Conservation (phyloP, 2,888 invertebrate genomes). For the Spodoptera picta region DNA sequence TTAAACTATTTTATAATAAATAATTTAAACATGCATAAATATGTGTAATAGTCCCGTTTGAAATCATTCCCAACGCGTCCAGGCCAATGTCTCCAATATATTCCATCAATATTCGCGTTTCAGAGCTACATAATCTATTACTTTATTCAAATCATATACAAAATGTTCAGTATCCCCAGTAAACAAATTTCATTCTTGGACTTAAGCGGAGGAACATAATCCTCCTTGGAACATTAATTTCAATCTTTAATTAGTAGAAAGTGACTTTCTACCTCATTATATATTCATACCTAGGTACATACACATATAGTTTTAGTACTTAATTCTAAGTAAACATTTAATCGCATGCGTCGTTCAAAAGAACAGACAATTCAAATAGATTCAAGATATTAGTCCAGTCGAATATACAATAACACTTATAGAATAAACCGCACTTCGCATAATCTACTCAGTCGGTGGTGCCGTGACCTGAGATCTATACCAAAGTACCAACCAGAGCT, state of each 20-base stretch:
- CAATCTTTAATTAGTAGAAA: constrained; percentile 23
- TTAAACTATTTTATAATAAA: constrained; percentile 35
- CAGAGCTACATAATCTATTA: constrained; percentile 21
- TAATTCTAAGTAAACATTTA: constrained; percentile 46
- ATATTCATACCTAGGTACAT: constrained; percentile 19
- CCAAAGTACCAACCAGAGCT: constrained; percentile 34
- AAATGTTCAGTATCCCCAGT: constrained; percentile 39
- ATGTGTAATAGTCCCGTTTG: constrained; percentile 10
- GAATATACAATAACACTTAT: constrained; percentile 42
- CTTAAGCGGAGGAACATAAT: constrained; percentile 33
- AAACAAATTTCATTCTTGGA: constrained; percentile 31
- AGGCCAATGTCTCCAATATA: constrained; percentile 39
- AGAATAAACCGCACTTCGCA: constrained; percentile 35
- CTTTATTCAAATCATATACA: constrained; percentile 13
- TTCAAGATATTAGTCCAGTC: constrained; percentile 37
- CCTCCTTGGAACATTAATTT: constrained; percentile 20
- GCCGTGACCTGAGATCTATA: constrained; percentile 35
- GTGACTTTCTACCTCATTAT: constrained; percentile 25
- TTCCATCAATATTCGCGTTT: constrained; percentile 32
- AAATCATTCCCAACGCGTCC: constrained; percentile 32
- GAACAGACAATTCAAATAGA: constrained; percentile 31
- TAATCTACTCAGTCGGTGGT: constrained; percentile 53
- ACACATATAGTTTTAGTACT: constrained; percentile 30
- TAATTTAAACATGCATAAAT: constrained; percentile 35
- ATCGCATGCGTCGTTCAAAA: constrained; percentile 43